Conservation (phyloP, 92 coral and sea anemone species). For the Siderastrea siderea region DNA sequence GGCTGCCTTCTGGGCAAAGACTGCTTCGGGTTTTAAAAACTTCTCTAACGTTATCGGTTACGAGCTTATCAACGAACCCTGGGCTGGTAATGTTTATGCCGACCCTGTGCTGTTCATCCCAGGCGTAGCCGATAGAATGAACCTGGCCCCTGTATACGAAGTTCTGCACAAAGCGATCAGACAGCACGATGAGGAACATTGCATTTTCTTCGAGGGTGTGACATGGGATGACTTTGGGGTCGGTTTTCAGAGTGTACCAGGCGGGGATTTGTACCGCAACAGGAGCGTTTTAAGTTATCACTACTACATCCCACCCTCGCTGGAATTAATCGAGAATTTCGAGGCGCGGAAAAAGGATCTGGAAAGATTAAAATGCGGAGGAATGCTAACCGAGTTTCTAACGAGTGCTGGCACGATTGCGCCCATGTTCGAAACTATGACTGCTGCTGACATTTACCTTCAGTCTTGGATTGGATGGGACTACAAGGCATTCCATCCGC, state of each 20-base stretch:
- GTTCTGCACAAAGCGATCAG: slow-evolving; percentile 89
- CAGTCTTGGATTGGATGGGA: slow-evolving; percentile 99
- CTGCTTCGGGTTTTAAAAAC: slow-evolving; percentile 84
- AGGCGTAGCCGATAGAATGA: slow-evolving; percentile 82
- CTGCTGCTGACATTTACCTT: slow-evolving; percentile 80
- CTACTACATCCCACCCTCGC: slow-evolving; percentile 79
- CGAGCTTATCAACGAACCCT: slow-evolving; percentile 96
- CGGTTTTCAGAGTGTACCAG: slow-evolving; percentile 92
- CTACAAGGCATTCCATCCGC: slow-evolving; percentile 81
- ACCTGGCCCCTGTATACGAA: slow-evolving; percentile 95
- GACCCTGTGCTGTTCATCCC: slow-evolving; percentile 90
- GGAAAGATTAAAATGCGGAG: slow-evolving; percentile 86
- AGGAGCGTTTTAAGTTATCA: slow-evolving; percentile 95
- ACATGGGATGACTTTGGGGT: slow-evolving; percentile 98
- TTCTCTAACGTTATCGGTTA: slow-evolving; percentile 91
- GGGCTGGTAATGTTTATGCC: slow-evolving; percentile 94
- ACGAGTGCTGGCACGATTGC: slow-evolving; percentile 53
- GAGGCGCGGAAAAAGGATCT: slow-evolving; percentile 75
- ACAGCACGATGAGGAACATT: slow-evolving; percentile 83
- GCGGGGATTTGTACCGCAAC: slow-evolving; percentile 87
- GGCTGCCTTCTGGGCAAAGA: slow-evolving; percentile 95
- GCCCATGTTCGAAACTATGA: slow-evolving; percentile 80
- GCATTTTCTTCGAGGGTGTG: slow-evolving; percentile 93
- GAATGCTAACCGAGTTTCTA: slow-evolving; percentile 92
- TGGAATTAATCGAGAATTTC: slow-evolving; percentile 77